phyloP scores from a whole-genome alignment of 1,140 invertebrate species.

The Liolophura sinensis region DNA sequence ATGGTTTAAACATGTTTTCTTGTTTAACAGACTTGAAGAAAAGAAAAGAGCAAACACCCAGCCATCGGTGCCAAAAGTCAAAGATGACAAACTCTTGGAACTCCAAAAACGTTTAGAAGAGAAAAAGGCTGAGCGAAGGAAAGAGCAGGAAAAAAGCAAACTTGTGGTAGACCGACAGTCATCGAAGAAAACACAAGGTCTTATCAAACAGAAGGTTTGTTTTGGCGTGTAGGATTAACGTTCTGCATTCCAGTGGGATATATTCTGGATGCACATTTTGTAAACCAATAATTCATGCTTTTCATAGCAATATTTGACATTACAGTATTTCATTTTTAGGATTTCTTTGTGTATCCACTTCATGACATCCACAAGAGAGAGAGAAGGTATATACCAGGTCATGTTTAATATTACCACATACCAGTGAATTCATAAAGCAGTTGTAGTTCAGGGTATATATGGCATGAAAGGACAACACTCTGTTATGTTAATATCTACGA shows the following conservation, averaged over 20 bases:
- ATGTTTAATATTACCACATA: neutral
- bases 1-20: neutral
- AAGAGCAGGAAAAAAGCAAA: conserved; percentile 33
- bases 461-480: too few species aligned
- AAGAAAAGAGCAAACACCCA: conserved; percentile 29
- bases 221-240: neutral
- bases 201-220: conserved; percentile 48
- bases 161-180: conserved; percentile 23
- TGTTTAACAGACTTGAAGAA: conserved; percentile 39
- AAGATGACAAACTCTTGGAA: conserved; percentile 40
- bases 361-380: too few species aligned
- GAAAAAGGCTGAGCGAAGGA: conserved; percentile 33
- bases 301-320: neutral
- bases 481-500: too few species aligned
- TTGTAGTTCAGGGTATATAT: too few species aligned
- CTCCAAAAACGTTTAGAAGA: conserved; percentile 43
- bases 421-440: too few species aligned
- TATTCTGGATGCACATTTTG: neutral
- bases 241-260: neutral
- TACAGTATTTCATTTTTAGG: neutral
- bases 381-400: neutral
- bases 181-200: conserved; percentile 23
- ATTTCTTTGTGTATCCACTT: too few species aligned
- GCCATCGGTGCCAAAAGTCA: conserved; percentile 21
- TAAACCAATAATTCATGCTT: neutral